Evolutionary conservation across 2,888 invertebrate species (phyloP).

Genomic region (Cecidostiba fungosa): DNA sequence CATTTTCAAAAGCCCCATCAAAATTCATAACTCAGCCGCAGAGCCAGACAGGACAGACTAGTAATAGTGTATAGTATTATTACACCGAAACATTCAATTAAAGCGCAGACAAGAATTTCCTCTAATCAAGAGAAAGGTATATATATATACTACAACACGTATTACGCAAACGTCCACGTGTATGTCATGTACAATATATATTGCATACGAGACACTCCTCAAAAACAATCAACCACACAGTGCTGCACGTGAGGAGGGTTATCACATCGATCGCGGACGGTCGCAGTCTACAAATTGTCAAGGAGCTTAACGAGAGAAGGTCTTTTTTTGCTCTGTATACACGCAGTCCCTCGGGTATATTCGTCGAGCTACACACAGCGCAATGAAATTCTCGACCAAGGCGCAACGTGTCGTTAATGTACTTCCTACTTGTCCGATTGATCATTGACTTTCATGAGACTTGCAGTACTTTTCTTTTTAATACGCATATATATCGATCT

Average conservation of each 20-base stretch:
- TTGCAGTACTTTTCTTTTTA: background rate
- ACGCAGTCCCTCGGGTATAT: background rate
- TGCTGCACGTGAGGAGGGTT: background rate
- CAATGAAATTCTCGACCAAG: slow-evolving; percentile 13
- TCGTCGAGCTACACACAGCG: background rate
- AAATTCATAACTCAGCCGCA: background rate
- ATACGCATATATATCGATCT: background rate
- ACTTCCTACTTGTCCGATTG: slow-evolving; percentile 46
- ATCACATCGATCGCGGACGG: background rate
- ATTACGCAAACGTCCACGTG: slow-evolving; percentile 16
- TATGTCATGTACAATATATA: background rate
- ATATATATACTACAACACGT: too few species aligned
- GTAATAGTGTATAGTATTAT: too few species aligned
- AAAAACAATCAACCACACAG: slow-evolving; percentile 20
- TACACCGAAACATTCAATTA: background rate
- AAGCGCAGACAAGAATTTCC: background rate
- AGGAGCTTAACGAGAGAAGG: slow-evolving; percentile 33
- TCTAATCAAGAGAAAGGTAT: background rate
- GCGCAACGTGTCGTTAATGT: slow-evolving; percentile 44
- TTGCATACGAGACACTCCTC: slow-evolving; percentile 11
- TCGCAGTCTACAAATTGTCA: slow-evolving; percentile 42
- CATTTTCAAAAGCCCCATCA: background rate
- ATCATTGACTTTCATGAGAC: slow-evolving; percentile 45
- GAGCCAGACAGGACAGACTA: too few species aligned
- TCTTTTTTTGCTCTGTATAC: background rate